Percentiles rank a stretch among this genome's conserved stretches.
Evolutionary conservation across 2,113 vertebrate genomes (phyloP).

Genomic region (Cathartes aura): DNA sequence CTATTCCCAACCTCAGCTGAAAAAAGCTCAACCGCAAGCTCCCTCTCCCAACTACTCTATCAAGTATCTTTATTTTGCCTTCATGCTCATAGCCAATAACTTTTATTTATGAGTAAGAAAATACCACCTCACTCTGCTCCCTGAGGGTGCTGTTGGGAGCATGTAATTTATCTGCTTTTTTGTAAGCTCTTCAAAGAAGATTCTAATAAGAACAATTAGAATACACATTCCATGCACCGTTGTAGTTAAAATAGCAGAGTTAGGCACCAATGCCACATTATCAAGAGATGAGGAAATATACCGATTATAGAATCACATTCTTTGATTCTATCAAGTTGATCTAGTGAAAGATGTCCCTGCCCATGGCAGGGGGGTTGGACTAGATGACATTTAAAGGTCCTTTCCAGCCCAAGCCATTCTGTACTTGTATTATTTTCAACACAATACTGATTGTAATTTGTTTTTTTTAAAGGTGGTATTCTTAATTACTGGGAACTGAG

Average conservation of each 20-base stretch:
- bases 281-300: background rate
- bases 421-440: background rate
- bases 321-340: background rate
- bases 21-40: background rate
- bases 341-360: background rate
- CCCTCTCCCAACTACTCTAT: background rate
- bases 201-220: background rate
- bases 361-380: background rate
- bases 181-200: background rate
- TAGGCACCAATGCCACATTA: background rate
- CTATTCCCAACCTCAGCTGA: background rate
- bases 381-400: background rate
- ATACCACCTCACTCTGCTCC: background rate
- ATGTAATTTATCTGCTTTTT: background rate
- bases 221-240: background rate
- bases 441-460: background rate
- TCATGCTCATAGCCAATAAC: background rate
- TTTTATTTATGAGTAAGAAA: background rate
- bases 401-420: background rate
- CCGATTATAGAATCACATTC: background rate
- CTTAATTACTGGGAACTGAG: background rate
- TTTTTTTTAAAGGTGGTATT: background rate
- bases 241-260: background rate
- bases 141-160: background rate
- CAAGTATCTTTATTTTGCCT: background rate